A percentile compares a stretch with the other conserved stretches of the same genome.
Conservation (phyloP, 2,113 vertebrate genomes). For the Climacteris rufus region DNA sequence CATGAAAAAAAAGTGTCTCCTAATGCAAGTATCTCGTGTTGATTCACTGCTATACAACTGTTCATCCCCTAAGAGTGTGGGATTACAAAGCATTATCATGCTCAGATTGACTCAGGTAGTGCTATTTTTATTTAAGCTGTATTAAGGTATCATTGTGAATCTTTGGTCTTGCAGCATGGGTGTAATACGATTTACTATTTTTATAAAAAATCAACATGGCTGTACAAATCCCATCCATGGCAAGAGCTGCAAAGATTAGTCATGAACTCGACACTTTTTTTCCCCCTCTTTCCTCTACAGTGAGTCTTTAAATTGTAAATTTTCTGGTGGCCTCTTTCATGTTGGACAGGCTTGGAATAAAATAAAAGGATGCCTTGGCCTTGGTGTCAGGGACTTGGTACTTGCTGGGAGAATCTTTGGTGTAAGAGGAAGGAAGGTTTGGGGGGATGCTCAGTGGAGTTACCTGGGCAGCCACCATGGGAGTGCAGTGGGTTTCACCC, state of each 20-base stretch:
- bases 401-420: neutral
- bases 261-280: neutral
- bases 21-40: conserved; percentile 18
- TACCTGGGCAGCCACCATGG: neutral
- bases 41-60: conserved; percentile 43
- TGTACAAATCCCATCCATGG: conserved; percentile 50
- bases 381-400: neutral
- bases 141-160: conserved; percentile 72
- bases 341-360: neutral
- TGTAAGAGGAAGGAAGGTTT: neutral
- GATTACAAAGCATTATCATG: conserved; percentile 60
- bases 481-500: neutral
- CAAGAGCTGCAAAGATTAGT: conserved; percentile 37
- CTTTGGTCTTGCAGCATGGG: conserved; percentile 51
- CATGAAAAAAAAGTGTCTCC: neutral
- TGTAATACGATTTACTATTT: conserved; percentile 76
- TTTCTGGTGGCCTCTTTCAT: neutral
- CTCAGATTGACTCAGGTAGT: conserved; percentile 53
- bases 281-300: rapidly evolving
- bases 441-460: neutral
- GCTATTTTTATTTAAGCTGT: conserved; percentile 66
- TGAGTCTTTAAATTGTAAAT: neutral
- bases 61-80: conserved; percentile 33
- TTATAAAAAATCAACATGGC: conserved; percentile 61
- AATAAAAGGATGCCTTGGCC: neutral